Conservation (phyloP, 35 echinoderm and acorn worm genomes). For the Apostichopus japonicus region DNA sequence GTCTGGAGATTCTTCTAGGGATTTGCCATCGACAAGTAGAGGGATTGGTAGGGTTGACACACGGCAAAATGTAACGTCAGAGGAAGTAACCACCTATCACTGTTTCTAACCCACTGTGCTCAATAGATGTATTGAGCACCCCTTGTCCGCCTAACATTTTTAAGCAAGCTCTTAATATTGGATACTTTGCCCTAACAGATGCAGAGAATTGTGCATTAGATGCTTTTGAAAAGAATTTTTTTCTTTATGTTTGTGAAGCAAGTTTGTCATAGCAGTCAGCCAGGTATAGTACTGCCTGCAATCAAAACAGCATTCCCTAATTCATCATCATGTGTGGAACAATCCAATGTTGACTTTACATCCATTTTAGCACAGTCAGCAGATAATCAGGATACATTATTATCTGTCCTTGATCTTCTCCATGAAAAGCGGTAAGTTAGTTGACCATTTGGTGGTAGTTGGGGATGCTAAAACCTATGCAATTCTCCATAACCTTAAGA, state of each 20-base stretch:
- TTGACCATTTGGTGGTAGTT: constrained; percentile 53
- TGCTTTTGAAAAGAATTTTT: background rate
- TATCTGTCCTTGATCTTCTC: constrained; percentile 27
- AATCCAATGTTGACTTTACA: constrained; percentile 30
- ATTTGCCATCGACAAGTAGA: background rate
- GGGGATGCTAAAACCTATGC: constrained; percentile 63
- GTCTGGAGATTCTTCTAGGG: background rate
- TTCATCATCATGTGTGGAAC: background rate
- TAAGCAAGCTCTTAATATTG: background rate
- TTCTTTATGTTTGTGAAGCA: constrained; percentile 44
- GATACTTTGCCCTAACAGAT: background rate
- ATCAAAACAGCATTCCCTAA: constrained; percentile 4
- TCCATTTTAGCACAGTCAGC: constrained; percentile 42
- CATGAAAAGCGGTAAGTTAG: constrained; percentile 28
- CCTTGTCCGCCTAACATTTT: background rate
- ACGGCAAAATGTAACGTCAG: constrained; percentile 5
- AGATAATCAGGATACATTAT: constrained; percentile 53
- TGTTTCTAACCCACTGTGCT: background rate
- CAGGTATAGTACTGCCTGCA: constrained; percentile 23
- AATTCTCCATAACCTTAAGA: constrained; percentile 14
- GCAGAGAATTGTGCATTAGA: background rate
- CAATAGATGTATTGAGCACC: constrained; percentile 33
- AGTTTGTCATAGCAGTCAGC: background rate
- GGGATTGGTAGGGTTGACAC: background rate
- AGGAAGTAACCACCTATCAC: background rate